Evolutionary conservation across 1,140 invertebrate species (phyloP).

Genomic region (Nomia melanderi): DNA sequence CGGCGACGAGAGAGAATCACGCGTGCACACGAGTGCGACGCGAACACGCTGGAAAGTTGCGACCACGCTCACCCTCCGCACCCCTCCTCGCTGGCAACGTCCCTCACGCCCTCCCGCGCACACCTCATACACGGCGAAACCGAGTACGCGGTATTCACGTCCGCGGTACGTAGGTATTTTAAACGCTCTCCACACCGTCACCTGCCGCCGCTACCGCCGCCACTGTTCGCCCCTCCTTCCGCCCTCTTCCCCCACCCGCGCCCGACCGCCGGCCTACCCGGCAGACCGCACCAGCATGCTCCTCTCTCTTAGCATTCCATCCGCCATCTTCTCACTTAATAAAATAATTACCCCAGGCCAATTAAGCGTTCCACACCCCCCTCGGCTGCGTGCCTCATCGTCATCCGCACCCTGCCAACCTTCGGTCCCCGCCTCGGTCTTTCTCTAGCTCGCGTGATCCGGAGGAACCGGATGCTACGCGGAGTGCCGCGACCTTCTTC

Average conservation of each 20-base stretch:
- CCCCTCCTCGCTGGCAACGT: too few species aligned
- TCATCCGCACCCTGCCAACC: background rate
- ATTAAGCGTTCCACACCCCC: slow-evolving; percentile 72
- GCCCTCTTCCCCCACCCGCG: slow-evolving; percentile 9
- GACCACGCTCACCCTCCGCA: slow-evolving; percentile 33
- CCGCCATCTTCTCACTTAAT: slow-evolving; percentile 81
- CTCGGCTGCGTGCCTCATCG: background rate
- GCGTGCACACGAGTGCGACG: slow-evolving; percentile 32
- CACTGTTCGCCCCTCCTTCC: slow-evolving; percentile 48
- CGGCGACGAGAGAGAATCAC: slow-evolving; percentile 63
- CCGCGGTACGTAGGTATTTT: slow-evolving; percentile 64
- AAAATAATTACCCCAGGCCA: slow-evolving; percentile 80
- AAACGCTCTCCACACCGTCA: slow-evolving; percentile 65
- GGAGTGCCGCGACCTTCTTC: background rate
- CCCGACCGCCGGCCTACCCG: slow-evolving; percentile 59
- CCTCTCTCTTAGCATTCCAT: slow-evolving; percentile 77
- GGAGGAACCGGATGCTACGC: background rate
- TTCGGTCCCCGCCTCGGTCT: too few species aligned
- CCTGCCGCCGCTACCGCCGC: slow-evolving; percentile 40
- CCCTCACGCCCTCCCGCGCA: too few species aligned
- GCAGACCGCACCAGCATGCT: slow-evolving; percentile 65
- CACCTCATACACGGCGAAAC: slow-evolving; percentile 45
- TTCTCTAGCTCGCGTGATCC: background rate
- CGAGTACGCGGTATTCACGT: slow-evolving; percentile 48
- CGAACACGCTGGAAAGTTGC: slow-evolving; percentile 45